These are phyloP conservation scores for Drosophila putrida DNA, from an alignment of 2,888 invertebrate genomes.

Conservation along the genomic window DNA sequence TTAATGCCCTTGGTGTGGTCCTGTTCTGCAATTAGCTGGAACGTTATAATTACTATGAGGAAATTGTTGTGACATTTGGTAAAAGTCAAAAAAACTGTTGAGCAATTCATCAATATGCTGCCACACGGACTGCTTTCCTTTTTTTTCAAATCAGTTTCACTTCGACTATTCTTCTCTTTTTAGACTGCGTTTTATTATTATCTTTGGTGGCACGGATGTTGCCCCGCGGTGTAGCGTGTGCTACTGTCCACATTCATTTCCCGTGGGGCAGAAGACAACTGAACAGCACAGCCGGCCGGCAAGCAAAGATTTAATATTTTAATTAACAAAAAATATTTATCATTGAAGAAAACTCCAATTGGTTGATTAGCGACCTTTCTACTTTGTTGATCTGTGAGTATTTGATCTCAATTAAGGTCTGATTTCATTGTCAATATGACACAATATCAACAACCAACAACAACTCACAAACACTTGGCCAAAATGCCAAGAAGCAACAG, in stretches of 20 bases:
- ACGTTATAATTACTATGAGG: constrained; percentile 59
- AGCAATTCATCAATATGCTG: constrained; percentile 67
- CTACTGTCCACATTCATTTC: constrained; percentile 51
- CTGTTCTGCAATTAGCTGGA: constrained; percentile 61
- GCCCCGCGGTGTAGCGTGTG: constrained; percentile 76
- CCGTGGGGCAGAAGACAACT: constrained; percentile 26
- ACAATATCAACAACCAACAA: too few species aligned
- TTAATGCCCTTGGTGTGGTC: constrained; percentile 68
- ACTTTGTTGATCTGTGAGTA: too few species aligned
- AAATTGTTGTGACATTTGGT: constrained; percentile 76
- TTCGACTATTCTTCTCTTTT: constrained; percentile 26
- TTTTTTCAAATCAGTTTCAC: constrained; percentile 40
- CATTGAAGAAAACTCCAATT: too few species aligned
- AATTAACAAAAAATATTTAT: background rate
- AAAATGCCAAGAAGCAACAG: too few species aligned
- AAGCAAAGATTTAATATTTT: constrained; percentile 10
- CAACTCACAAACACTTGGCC: too few species aligned
- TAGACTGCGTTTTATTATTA: background rate
- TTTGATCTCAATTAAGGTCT: too few species aligned
- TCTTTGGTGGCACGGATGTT: constrained; percentile 54
- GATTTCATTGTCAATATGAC: too few species aligned
- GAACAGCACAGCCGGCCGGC: background rate
- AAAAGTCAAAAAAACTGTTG: constrained; percentile 57
- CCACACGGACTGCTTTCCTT: constrained; percentile 62
- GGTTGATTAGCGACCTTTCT: too few species aligned